Evolutionary conservation across 2,113 vertebrate species (phyloP).

Genomic region (Dasyornis broadbenti): DNA sequence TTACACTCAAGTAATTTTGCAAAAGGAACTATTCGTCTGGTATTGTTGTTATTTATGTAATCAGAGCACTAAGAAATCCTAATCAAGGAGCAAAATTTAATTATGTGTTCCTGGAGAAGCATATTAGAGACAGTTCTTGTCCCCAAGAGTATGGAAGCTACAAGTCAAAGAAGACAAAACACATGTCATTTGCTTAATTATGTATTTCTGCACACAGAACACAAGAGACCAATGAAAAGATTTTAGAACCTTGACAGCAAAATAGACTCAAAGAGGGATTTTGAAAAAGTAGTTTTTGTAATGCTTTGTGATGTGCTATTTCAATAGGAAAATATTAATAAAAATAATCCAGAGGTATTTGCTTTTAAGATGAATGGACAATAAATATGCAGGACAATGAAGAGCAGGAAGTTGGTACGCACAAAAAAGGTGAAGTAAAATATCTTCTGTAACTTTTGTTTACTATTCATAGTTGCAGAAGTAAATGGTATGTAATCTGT

Average conservation of each 20-base stretch:
- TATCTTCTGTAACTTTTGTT: not conserved
- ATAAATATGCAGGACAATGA: not conserved
- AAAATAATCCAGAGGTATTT: not conserved
- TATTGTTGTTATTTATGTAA: not conserved
- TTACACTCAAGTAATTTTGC: not conserved
- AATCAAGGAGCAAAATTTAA: not conserved
- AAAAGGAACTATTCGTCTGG: not conserved
- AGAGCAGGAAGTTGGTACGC: not conserved
- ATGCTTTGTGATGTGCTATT: not conserved
- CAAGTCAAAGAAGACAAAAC: not conserved
- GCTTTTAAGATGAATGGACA: not conserved
- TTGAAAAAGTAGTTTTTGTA: not conserved
- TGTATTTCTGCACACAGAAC: not conserved
- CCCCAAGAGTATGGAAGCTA: not conserved
- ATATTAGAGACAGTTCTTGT: not conserved
- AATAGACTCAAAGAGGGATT: not conserved
- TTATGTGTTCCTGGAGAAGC: not conserved
- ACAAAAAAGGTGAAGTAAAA: not conserved
- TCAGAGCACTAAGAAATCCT: not conserved
- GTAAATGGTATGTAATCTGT: not conserved
- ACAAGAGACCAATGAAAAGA: not conserved
- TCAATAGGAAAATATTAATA: not conserved
- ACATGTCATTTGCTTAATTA: not conserved
- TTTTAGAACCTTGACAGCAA: not conserved
- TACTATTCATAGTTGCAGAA: not conserved